Evolutionary conservation across 1,140 invertebrate species (phyloP), one percentile per base, ranked within the genome.

Genomic region (Drosophila elegans): DNA sequence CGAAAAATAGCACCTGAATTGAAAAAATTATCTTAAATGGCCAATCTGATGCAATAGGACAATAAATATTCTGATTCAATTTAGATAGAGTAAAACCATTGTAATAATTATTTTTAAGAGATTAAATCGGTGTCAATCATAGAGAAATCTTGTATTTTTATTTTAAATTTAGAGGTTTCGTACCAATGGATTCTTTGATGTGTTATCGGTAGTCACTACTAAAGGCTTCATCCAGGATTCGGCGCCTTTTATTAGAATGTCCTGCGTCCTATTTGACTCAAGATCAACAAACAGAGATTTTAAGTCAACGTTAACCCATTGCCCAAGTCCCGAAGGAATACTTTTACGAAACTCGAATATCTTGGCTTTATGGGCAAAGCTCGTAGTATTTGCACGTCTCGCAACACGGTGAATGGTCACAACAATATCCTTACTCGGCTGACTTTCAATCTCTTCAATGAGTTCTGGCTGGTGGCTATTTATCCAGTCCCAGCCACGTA

Each of bases 231-330:
- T 94, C 93, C 93, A 94, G 91, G 81, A 80, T 78, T 94, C 94
- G 38, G 93, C 93, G 56, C 95, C 95, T 92, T 95, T 96, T 34
- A 97, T 93, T 2, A 96, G 94, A 59, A 97, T 94, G 5, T 96
- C 96, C 54, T 96, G 93, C 78, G 96, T 96, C 57, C 95, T 95
- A 45, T 95, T 93, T 1, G 95, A 95, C 78, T 95, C 90, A 96
- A 95, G 95, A 36, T 48, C 39, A 27, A 94, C 93, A 2, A 97
- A 94, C 91, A 96, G 94, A n/a, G 94, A 94, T n/a, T 95, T 95
- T 0, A 97, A 93, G 76, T 97, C 96, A 10, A 97, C 93, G 61
- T 94, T 94, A 9, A 97, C 89, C 96, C 96, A 97, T 49, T 94
- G 94, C 0, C 96, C 96, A 9, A 91, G 80, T 4, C 94, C 92